Percentiles rank a stretch among this genome's conserved stretches.
These are phyloP conservation scores for Mycteria americana DNA, from an alignment of 2,797 vertebrate species.

Conservation along the genomic window DNA sequence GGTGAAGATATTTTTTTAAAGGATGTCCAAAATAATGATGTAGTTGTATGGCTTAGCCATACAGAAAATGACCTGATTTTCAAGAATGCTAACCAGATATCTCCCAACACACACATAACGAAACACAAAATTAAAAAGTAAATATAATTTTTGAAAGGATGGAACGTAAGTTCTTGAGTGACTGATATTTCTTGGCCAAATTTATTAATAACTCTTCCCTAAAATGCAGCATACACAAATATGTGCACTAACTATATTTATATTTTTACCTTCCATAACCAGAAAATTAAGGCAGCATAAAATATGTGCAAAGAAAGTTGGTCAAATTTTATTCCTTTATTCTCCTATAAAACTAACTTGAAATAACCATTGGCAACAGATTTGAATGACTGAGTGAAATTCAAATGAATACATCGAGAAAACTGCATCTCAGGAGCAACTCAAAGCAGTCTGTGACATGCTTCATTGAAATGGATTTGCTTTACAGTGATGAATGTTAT, in stretches of 20 bases:
- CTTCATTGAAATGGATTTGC: background rate
- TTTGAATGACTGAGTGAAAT: conserved; percentile 3
- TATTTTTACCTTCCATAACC: background rate
- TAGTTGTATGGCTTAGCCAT: background rate
- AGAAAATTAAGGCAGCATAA: background rate
- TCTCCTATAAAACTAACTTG: background rate
- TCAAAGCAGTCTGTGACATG: background rate
- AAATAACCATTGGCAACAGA: background rate
- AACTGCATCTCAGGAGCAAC: background rate
- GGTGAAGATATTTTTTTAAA: background rate
- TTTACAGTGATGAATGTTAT: background rate
- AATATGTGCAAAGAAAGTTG: background rate
- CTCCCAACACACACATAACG: background rate
- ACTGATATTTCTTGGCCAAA: background rate
- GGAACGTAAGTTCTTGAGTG: background rate
- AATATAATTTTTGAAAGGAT: background rate
- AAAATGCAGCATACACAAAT: background rate
- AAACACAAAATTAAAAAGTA: background rate
- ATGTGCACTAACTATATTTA: background rate
- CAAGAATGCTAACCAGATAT: background rate
- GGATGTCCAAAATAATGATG: background rate
- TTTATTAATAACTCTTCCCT: background rate
- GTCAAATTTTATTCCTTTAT: background rate
- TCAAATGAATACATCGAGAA: background rate
- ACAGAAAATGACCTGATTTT: background rate